Evolutionary conservation across 2,113 vertebrate species (phyloP), one percentile per base, ranked within the genome.

Genomic region (Acinonyx jubatus): DNA sequence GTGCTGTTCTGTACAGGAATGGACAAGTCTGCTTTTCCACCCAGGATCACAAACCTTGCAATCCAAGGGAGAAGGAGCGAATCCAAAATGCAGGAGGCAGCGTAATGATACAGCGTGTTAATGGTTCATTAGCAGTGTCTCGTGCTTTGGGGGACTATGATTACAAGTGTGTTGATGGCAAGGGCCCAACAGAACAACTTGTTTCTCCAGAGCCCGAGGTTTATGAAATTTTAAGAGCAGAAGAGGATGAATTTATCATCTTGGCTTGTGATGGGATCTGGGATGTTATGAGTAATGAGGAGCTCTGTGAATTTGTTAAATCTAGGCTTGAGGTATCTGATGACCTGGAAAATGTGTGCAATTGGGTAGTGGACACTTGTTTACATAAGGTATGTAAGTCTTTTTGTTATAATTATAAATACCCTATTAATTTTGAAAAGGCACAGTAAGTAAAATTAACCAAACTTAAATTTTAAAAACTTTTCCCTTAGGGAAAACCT

Each of bases 231-330:
- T 96, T 99, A 97, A 99, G 99, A 97, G 99, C 99, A 85, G 99
- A 99, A 94, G 99, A 99, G 98, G 99, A 99, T 98, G 99, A 99
- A 94, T 99, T 99, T 98, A 99, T 99, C 94, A 99, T 99, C 97
- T 98, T 99, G 98, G 99, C 99, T 66, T 99, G 99, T 97, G 99
- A 99, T 97, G 99, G 99, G 89, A 99, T 99, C 99, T 99, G 99
- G 99, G 99, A 99, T 98, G 99, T 99, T 98, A 99, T 99, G 99
- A 99, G 99, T 99, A 99, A 99, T 38, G 99, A 99, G 98, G 99
- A 99, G 99, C 99, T 99, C 98, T 99, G 99, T 97, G 99, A 99
- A 98, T 99, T 99, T 99, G 99, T 99, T 97, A 99, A 99, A 97
- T 99, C 99, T 96, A 99, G 99, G 98, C 99, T 99, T 98, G 99